These are phyloP conservation scores for Tiliacea aurago DNA, from an alignment of 2,888 invertebrate genomes.

Conservation along the genomic window DNA sequence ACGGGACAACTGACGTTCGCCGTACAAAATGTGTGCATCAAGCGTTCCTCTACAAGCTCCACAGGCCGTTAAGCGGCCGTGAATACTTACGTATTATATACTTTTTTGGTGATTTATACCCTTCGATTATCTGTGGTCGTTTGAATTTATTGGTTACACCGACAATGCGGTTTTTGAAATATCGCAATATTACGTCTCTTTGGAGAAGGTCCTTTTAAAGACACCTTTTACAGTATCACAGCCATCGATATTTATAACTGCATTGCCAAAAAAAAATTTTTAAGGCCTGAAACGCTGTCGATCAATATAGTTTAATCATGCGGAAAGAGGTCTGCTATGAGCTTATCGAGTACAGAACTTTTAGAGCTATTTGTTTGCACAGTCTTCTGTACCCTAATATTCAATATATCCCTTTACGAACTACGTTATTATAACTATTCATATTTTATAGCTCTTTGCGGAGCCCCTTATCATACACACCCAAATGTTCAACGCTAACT, in stretches of 20 bases:
- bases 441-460: neutral
- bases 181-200: neutral
- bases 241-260: neutral
- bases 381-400: neutral
- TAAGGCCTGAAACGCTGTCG: no score
- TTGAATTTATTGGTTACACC: neutral
- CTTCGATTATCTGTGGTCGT: no score
- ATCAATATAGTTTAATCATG: neutral
- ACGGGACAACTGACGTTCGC: no score
- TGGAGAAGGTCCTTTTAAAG: neutral
- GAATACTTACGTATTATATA: no score
- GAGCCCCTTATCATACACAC: slow-evolving; percentile 8
- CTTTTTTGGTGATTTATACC: no score
- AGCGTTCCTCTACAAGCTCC: no score
- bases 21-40: no score
- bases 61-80: no score
- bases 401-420: neutral
- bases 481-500: neutral
- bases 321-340: neutral
- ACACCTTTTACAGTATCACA: neutral
- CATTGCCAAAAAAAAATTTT: neutral
- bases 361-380: neutral
- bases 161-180: neutral
- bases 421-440: neutral
- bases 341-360: neutral